Base-by-base conservation (phyloP, 2,797 vertebrate genomes). In the Pterois miles region DNA sequence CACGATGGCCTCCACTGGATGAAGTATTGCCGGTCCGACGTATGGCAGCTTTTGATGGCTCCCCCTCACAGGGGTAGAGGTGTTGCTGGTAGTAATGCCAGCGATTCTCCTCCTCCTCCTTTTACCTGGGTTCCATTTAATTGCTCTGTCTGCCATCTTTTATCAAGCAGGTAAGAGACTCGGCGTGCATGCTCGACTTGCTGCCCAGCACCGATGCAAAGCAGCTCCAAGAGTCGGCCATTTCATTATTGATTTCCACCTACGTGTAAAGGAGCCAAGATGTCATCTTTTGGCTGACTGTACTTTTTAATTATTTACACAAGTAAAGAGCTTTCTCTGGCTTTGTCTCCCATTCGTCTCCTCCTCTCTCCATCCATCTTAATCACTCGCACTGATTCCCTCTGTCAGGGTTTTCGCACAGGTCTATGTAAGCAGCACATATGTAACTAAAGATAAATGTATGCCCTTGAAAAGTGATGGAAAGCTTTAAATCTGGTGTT, bases 271-370 rank as follows among this genome's bases (percentile, higher is more conserved):
- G 50, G 66, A 88, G 82, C 75, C 78, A 65, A 82, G 78, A 82
- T 86, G 72, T 62, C 62, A 59, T 90, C 81, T 80, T 85, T 85
- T 71, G 57, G 63, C 82, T 43, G 58, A 71, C 72, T 71, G 71
- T 63, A 79, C 77, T 82, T 86, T 87, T 92, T 60, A 88, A 91
- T 90, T 88, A 91, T 91, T 92, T 83, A 91, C 71, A 57, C 36
- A 11, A 52, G 65, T 71, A 59, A 81, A 88, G 63, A 88, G 82
- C 81, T 88, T 85, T 76, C n/a, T 29, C 57, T 69, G 54, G 22
- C 74, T 86, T 78, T 74, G 52, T 65, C 57, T 56, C 20, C 20
- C 53, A n/a, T 72, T 82, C 53, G 36, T 66, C 64, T 62, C 29
- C 22, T 20, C 57, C 22, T 74, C 40, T 40, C 25, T 70, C 66